These are phyloP conservation scores for Triplophysa rosa DNA, from an alignment of 2,113 vertebrate species.

Conservation along the genomic window DNA sequence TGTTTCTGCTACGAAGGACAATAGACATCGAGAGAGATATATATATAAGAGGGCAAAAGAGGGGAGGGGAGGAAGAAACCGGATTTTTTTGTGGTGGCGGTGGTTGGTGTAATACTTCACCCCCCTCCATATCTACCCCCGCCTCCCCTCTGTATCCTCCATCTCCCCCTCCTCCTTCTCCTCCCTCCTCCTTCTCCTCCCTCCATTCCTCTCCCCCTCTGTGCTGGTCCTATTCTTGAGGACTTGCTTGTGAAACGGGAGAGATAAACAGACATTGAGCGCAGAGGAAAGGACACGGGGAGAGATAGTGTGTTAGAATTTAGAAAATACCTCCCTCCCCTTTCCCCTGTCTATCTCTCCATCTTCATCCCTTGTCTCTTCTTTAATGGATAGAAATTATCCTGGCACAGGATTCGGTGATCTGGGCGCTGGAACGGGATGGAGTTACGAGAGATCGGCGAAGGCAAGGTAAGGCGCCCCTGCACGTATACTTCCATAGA, in stretches of 20 bases:
- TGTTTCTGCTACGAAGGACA: constrained; percentile 64
- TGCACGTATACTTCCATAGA: constrained; percentile 48
- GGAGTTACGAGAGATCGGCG: constrained; percentile 88
- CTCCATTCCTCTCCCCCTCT: constrained; percentile 61
- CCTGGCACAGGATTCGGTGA: constrained; percentile 88
- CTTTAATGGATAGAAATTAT: constrained; percentile 91
- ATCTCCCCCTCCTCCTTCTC: constrained; percentile 56
- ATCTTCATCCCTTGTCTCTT: constrained; percentile 72
- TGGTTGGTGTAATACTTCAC: constrained; percentile 69
- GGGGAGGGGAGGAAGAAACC: constrained; percentile 62
- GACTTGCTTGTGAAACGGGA: constrained; percentile 72
- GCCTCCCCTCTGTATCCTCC: constrained; percentile 35
- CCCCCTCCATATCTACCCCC: constrained; percentile 33
- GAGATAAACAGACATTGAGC: constrained; percentile 75
- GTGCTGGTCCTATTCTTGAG: constrained; percentile 69
- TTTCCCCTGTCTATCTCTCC: constrained; percentile 69
- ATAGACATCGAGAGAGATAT: constrained; percentile 67
- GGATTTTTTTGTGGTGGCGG: constrained; percentile 65
- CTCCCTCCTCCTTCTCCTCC: constrained; percentile 62
- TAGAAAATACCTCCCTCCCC: constrained; percentile 64
- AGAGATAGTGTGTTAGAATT: constrained; percentile 64
- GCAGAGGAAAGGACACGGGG: constrained; percentile 63
- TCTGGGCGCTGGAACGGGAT: constrained; percentile 85
- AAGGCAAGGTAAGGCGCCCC: constrained; percentile 83
- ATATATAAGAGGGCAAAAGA: constrained; percentile 61